These are phyloP conservation scores for Gasterosteus aculeatus DNA, from an alignment of 2,113 vertebrate species.

Conservation along the genomic window DNA sequence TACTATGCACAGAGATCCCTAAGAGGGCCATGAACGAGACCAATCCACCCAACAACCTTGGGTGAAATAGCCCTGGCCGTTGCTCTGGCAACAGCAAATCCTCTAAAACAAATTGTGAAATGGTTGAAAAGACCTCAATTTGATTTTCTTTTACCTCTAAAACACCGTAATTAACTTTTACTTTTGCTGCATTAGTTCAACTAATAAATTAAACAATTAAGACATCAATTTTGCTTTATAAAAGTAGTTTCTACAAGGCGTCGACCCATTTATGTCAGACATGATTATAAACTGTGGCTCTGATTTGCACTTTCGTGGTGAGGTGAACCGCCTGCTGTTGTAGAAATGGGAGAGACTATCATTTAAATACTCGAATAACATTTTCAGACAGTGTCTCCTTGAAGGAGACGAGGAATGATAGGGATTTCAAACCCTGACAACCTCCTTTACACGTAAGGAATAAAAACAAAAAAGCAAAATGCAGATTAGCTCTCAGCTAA, in stretches of 20 bases:
- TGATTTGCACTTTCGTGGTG: neutral
- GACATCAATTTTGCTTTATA: neutral
- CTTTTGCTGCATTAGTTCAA: neutral
- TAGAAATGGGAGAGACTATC: neutral
- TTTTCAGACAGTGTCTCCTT: neutral
- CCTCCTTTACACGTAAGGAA: neutral
- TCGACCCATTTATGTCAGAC: too few relatives aligned
- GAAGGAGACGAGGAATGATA: neutral
- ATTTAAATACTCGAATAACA: neutral
- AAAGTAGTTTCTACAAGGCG: too few relatives aligned
- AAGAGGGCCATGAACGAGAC: slow-evolving; percentile 44
- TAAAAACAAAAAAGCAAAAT: neutral
- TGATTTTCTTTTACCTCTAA: slow-evolving; percentile 5
- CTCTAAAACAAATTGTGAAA: slow-evolving; percentile 26
- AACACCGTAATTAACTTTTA: neutral
- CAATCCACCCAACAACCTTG: slow-evolving; percentile 39
- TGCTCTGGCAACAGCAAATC: slow-evolving; percentile 65
- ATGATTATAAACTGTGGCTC: neutral
- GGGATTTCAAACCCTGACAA: neutral
- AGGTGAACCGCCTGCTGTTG: neutral
- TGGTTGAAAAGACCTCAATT: slow-evolving; percentile 19
- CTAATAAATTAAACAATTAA: neutral
- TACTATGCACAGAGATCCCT: slow-evolving; percentile 39
- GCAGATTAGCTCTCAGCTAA: neutral
- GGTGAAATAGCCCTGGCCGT: slow-evolving; percentile 43